Base-by-base conservation (phyloP, 1,140 invertebrate genomes). In the Drosophila quadrilineata region DNA sequence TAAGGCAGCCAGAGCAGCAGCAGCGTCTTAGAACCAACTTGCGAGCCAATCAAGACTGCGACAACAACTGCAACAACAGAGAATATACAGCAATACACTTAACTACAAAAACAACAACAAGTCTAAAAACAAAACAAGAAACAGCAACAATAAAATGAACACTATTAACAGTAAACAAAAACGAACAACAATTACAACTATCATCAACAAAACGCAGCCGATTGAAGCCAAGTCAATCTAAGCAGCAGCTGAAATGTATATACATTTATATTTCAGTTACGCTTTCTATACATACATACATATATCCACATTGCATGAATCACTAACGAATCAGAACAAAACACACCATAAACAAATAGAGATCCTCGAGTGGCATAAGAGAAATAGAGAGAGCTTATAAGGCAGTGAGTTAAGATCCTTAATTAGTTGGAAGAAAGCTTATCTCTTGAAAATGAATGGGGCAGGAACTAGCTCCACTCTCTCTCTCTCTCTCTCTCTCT, bases 31-130 rank as follows among this genome's bases (percentile, higher is more conserved):
- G 41, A 21, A 17, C 14, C 50, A 45, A 36, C 57, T 21, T 2
- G 6, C 22, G 29, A 31, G 29, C 36, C 10, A 24, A 31, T 16
- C 52, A 22, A 33, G 41, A 38, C 43, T 33, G 33, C 38, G 45
- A 41, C 49, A 76, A 58, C 48, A 75, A 63, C 26, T 29, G 19
- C 48, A 75, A 50, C 33, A 60, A 36, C 52, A 65, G 70, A 35
- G 70, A 74, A 72, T 65, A 43, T 70, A 60, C 41, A 72, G 58
- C 35, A 54, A 38, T 57, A 70, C n/a, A 70, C 58, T 41, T 14
- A 68, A 16, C 49, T 62, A 62, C 36, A 56, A 58, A 46, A 57
- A 46, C 26, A 28, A 26, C 36, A 74, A 35, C 14, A 58, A 24
- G 10, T 12, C 28, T 21, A 24, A 43, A 6, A 40, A 52, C 12